These are phyloP conservation scores for Sipha maydis DNA, from an alignment of 2,888 invertebrate genomes.

Conservation along the genomic window DNA sequence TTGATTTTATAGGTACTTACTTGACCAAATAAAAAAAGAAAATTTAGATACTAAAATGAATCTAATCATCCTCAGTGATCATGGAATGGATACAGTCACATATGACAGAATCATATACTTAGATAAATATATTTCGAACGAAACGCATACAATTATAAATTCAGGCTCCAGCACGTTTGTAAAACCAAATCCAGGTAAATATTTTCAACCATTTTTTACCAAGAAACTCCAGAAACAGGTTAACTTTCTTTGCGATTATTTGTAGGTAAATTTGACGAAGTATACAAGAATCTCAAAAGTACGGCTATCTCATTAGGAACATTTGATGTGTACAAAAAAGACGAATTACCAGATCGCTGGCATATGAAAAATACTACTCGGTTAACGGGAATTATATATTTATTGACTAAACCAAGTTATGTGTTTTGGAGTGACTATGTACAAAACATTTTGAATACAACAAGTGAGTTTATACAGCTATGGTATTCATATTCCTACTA, in stretches of 20 bases:
- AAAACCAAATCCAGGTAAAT: conserved; percentile 65
- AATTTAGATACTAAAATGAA: conserved; percentile 72
- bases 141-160: conserved; percentile 70
- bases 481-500: too few relatives aligned
- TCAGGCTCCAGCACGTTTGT: conserved; percentile 73
- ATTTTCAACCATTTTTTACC: not conserved
- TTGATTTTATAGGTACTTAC: conserved; percentile 69
- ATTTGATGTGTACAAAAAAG: conserved; percentile 72
- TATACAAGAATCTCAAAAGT: conserved; percentile 49
- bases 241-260: not conserved
- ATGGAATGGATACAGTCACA: conserved; percentile 75
- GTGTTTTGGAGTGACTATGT: conserved; percentile 71
- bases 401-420: conserved; percentile 74
- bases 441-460: conserved; percentile 33
- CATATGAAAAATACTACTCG: conserved; percentile 74
- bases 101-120: conserved; percentile 72
- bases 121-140: conserved; percentile 69
- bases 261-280: conserved; percentile 54
- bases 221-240: not conserved
- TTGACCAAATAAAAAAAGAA: conserved; percentile 69
- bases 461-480: conserved; percentile 66
- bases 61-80: conserved; percentile 78
- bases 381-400: conserved; percentile 72
- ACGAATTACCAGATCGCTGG: conserved; percentile 73
- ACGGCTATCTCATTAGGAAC: not conserved